phyloP scores from a whole-genome alignment of 2,113 vertebrate genomes.

The Pelodiscus sinensis region DNA sequence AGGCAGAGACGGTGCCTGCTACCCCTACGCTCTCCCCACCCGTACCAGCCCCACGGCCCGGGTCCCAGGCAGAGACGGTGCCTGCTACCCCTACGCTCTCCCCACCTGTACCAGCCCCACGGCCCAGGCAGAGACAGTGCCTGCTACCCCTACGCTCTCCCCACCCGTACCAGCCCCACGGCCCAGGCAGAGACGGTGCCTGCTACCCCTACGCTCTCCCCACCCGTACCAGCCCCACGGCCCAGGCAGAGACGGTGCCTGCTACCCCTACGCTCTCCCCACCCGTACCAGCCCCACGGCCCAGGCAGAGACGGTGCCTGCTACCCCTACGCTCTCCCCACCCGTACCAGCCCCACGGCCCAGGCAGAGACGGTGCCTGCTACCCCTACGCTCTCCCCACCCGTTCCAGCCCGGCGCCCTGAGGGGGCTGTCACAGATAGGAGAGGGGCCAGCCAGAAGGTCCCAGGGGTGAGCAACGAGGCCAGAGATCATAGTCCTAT shows the following conservation, averaged over 20 bases:
- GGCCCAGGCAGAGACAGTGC: not conserved
- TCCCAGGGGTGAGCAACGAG: too few relatives aligned
- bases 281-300: not conserved
- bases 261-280: not conserved
- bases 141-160: not conserved
- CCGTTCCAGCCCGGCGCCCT: too few relatives aligned
- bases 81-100: not conserved
- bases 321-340: not conserved
- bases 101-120: not conserved
- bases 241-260: not conserved
- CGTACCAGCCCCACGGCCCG: too few relatives aligned
- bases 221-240: not conserved
- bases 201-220: not conserved
- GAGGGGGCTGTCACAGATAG: too few relatives aligned
- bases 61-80: not conserved
- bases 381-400: not conserved
- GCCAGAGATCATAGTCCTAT: not conserved
- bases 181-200: not conserved
- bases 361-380: not conserved
- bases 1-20: not conserved
- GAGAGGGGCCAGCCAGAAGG: too few relatives aligned
- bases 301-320: not conserved
- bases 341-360: not conserved
- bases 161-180: not conserved
- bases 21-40: not conserved